These are phyloP conservation scores for Octodonta nipae DNA, from an alignment of 2,888 invertebrate genomes.

Conservation along the genomic window DNA sequence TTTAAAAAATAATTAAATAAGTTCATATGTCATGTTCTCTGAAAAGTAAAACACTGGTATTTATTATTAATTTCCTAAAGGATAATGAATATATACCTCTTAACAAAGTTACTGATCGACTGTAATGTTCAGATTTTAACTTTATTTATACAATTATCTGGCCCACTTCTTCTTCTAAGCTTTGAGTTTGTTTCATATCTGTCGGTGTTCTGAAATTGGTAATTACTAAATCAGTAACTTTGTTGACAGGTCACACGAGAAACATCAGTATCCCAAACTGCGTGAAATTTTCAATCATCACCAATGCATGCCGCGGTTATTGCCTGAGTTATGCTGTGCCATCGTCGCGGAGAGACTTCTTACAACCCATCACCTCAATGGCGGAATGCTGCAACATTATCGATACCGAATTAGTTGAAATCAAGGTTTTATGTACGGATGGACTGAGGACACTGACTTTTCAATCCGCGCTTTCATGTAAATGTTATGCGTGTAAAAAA, in stretches of 20 bases:
- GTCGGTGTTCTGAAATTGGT: no score
- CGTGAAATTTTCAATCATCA: slow-evolving; percentile 69
- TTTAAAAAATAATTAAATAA: no score
- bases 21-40: no score
- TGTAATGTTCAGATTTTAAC: no score
- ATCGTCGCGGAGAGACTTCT: slow-evolving; percentile 43
- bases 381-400: slow-evolving; percentile 84
- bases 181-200: no score
- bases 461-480: slow-evolving; percentile 69
- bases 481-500: slow-evolving; percentile 79
- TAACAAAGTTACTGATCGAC: no score
- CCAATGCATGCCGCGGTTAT: slow-evolving; percentile 77
- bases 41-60: no score
- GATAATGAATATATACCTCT: no score
- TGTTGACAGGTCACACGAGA: slow-evolving; percentile 63
- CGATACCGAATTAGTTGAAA: slow-evolving; percentile 71
- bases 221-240: no score
- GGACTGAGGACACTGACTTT: slow-evolving; percentile 66
- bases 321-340: slow-evolving; percentile 81
- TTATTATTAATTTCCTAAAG: no score
- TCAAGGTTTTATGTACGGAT: slow-evolving; percentile 63
- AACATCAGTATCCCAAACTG: slow-evolving; percentile 73
- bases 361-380: slow-evolving; percentile 45
- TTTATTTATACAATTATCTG: no score
- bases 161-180: no score